These are phyloP conservation scores for Zapus hudsonius DNA, from an alignment of 2,113 vertebrate species.

Conservation along the genomic window DNA sequence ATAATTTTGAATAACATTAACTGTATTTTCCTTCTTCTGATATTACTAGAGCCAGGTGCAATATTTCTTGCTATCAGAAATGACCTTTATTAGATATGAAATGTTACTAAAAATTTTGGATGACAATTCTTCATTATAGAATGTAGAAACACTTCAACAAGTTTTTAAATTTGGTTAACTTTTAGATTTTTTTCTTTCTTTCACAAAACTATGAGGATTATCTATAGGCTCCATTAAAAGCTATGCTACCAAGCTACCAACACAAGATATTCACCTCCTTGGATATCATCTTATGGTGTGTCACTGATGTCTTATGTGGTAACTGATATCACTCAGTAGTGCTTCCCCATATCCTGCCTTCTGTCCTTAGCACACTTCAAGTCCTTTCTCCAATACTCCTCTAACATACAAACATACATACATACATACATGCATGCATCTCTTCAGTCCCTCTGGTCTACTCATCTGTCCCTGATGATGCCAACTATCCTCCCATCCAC, in stretches of 20 bases:
- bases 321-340: not conserved
- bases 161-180: not conserved
- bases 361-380: not conserved
- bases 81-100: not conserved
- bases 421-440: too few relatives aligned
- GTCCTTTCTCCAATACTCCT: not conserved
- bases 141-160: not conserved
- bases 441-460: not conserved
- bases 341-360: not conserved
- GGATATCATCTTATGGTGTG: not conserved
- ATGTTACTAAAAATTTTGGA: not conserved
- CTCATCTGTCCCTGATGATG: not conserved
- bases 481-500: not conserved
- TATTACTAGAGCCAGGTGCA: too few relatives aligned
- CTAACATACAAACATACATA: fast-evolving
- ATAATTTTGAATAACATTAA: too few relatives aligned
- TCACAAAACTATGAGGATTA: fast-evolving
- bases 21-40: too few relatives aligned
- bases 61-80: too few relatives aligned
- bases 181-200: not conserved
- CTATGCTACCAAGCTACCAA: too few relatives aligned
- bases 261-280: not conserved
- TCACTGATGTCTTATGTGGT: not conserved
- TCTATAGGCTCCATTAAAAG: too few relatives aligned
- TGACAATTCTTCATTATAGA: not conserved